Percentiles rank a stretch among this genome's conserved stretches.
Evolutionary conservation across 2,797 vertebrate species (phyloP).

Genomic region (Coreius guichenoti): DNA sequence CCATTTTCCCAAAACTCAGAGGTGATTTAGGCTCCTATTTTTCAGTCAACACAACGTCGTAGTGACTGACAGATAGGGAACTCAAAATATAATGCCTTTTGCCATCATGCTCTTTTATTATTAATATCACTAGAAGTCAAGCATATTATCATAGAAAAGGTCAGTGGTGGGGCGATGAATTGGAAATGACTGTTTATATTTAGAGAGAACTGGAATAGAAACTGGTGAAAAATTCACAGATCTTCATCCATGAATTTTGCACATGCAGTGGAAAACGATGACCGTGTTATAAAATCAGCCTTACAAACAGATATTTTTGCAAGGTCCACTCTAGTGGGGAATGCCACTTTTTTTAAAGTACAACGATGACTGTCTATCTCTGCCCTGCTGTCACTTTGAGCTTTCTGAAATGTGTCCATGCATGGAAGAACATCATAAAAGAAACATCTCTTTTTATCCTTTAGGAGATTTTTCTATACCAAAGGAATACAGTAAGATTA

Average conservation of each 20-base stretch:
- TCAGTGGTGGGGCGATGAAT: background rate
- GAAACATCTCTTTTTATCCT: background rate
- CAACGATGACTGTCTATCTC: background rate
- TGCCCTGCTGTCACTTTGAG: background rate
- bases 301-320: background rate
- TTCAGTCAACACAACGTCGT: too few relatives aligned
- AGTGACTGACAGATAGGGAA: too few relatives aligned
- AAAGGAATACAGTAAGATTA: background rate
- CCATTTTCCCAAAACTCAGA: too few relatives aligned
- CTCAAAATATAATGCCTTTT: background rate
- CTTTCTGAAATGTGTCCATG: background rate
- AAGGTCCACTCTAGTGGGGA: background rate
- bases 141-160: background rate
- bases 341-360: background rate
- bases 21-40: too few relatives aligned
- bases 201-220: background rate
- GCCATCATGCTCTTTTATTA: background rate
- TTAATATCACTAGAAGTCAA: background rate
- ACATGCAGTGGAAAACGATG: background rate
- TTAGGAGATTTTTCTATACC: background rate
- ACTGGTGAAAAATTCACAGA: too few relatives aligned
- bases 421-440: constrained; percentile 11
- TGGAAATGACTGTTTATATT: background rate
- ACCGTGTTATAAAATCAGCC: background rate
- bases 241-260: background rate